These are phyloP conservation scores for Syritta pipiens DNA, from an alignment of 2,888 invertebrate genomes.

Conservation along the genomic window DNA sequence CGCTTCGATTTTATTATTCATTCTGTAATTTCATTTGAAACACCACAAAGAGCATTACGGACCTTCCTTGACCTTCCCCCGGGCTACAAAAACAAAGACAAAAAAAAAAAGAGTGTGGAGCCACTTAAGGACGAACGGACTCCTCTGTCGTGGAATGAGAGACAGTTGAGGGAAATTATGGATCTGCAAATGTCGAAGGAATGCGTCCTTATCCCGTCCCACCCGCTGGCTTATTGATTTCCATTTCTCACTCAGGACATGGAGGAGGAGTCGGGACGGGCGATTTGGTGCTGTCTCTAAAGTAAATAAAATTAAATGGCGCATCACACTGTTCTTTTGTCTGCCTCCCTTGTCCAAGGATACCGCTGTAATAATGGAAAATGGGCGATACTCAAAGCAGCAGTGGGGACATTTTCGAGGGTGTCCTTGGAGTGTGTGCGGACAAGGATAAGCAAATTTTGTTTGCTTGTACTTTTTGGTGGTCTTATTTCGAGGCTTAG, in stretches of 20 bases:
- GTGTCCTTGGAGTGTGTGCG: background rate
- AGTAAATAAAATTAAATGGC: constrained; percentile 47
- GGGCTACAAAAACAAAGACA: background rate
- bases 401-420: background rate
- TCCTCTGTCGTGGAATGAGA: background rate
- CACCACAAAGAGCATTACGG: background rate
- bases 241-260: background rate
- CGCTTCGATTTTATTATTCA: background rate
- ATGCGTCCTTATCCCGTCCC: constrained; percentile 16
- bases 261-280: background rate
- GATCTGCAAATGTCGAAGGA: background rate
- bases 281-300: background rate
- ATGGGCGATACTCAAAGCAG: background rate
- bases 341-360: background rate
- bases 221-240: constrained; percentile 21
- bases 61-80: too few relatives aligned
- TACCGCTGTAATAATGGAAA: constrained; percentile 2
- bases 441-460: constrained; percentile 25
- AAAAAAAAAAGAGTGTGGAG: background rate
- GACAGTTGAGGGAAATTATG: background rate
- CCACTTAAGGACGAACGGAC: background rate
- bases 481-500: constrained; percentile 1
- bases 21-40: background rate
- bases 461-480: background rate
- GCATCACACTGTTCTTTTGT: constrained; percentile 9